These are phyloP conservation scores for Daphoenositta chrysoptera DNA, from an alignment of 2,113 vertebrate species.

Conservation along the genomic window DNA sequence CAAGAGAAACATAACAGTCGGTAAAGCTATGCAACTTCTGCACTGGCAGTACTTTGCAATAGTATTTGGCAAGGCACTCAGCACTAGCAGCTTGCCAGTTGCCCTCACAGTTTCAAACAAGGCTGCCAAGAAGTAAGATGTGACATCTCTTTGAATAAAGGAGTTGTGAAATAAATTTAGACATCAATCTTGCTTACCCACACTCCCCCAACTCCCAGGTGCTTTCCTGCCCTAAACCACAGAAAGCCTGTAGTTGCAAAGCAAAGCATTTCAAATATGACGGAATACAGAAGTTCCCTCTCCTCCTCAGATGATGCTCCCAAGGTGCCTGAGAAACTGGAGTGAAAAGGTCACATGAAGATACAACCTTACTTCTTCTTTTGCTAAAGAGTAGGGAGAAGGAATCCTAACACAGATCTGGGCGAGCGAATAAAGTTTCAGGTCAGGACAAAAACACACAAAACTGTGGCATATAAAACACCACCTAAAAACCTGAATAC, in stretches of 20 bases:
- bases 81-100: neutral
- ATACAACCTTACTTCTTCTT: neutral
- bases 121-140: constrained; percentile 2
- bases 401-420: neutral
- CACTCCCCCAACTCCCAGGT: neutral
- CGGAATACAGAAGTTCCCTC: neutral
- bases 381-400: neutral
- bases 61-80: neutral
- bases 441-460: neutral
- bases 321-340: neutral
- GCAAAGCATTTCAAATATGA: neutral
- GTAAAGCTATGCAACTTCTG: neutral
- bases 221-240: neutral
- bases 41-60: constrained; percentile 4
- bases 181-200: neutral
- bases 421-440: neutral
- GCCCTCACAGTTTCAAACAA: neutral
- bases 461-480: neutral
- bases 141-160: neutral
- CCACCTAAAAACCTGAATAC: neutral
- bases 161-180: neutral
- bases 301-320: neutral
- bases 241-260: neutral
- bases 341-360: neutral
- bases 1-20: neutral